These are phyloP conservation scores for Tachystola acroxantha DNA, from an alignment of 2,888 invertebrate genomes.

Conservation along the genomic window DNA sequence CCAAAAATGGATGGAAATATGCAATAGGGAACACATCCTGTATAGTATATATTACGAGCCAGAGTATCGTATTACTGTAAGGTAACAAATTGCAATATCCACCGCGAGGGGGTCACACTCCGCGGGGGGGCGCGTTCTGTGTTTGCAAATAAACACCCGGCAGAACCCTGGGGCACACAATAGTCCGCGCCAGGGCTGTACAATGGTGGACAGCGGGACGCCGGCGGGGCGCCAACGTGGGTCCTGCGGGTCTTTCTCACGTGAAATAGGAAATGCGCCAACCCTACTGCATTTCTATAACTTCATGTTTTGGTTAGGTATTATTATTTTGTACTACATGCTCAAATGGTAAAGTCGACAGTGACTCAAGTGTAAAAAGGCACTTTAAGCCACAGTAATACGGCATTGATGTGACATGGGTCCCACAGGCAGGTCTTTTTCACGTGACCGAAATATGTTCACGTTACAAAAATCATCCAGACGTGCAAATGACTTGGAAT, in stretches of 20 bases:
- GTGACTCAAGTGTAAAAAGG: too few species aligned
- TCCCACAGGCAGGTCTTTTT: too few species aligned
- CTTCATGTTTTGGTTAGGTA: neutral
- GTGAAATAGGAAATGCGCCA: slow-evolving; percentile 28
- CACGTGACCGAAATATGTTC: too few species aligned
- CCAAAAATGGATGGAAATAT: too few species aligned
- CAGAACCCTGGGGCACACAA: slow-evolving; percentile 27
- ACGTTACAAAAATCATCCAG: too few species aligned
- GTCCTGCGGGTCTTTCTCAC: slow-evolving; percentile 44
- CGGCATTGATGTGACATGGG: too few species aligned
- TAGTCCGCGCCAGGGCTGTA: slow-evolving; percentile 33
- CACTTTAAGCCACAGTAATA: too few species aligned
- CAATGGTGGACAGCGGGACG: slow-evolving; percentile 59
- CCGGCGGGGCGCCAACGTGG: slow-evolving; percentile 28
- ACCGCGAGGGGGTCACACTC: slow-evolving; percentile 29
- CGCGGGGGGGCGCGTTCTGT: slow-evolving; percentile 58
- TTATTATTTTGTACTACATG: neutral
- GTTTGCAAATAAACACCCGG: slow-evolving; percentile 77
- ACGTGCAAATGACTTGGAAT: too few species aligned
- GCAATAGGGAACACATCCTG: too few species aligned
- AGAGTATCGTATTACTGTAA: slow-evolving; percentile 55
- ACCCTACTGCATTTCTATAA: neutral
- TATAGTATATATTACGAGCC: neutral
- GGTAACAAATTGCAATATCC: slow-evolving; percentile 61
- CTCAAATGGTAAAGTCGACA: too few species aligned